phyloP scores from a whole-genome alignment of 2,888 invertebrate species.

The Alsophila aescularia region DNA sequence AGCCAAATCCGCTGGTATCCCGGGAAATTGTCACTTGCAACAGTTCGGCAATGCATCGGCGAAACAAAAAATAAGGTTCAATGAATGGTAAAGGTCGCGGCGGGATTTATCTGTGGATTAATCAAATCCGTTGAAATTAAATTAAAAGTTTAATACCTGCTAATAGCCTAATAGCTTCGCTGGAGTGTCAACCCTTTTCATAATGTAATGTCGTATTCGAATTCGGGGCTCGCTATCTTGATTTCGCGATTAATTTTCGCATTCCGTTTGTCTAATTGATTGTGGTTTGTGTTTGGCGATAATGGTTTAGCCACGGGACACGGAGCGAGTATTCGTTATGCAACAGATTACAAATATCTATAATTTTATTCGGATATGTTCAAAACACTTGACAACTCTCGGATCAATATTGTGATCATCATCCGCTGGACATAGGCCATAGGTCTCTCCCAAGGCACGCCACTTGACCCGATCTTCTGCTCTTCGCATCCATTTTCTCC shows the following conservation, averaged over 20 bases:
- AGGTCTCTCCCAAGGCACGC: too few relatives aligned
- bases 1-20: constrained; percentile 43
- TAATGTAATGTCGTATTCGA: constrained; percentile 32
- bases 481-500: too few relatives aligned
- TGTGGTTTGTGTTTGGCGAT: constrained; percentile 19
- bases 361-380: too few relatives aligned
- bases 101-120: constrained; percentile 5
- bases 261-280: constrained; percentile 13
- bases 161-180: constrained; percentile 29
- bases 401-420: too few relatives aligned
- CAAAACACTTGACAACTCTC: too few relatives aligned
- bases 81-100: background rate
- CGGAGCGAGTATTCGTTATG: too few relatives aligned
- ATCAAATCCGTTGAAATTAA: constrained; percentile 25
- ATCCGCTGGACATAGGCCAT: too few relatives aligned
- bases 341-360: too few relatives aligned
- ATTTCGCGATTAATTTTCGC: constrained; percentile 26
- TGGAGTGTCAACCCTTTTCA: constrained; percentile 37
- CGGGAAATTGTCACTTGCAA: constrained; percentile 41
- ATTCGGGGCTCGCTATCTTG: constrained; percentile 28
- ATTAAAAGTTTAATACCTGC: constrained; percentile 35
- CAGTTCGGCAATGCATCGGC: constrained; percentile 35
- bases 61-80: constrained; percentile 2
- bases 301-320: background rate
- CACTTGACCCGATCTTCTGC: too few relatives aligned